A percentile compares a stretch with the other conserved stretches of the same genome.
phyloP scores from a whole-genome alignment of 2,888 invertebrate species.

The Scrobipalpa atriplicella region DNA sequence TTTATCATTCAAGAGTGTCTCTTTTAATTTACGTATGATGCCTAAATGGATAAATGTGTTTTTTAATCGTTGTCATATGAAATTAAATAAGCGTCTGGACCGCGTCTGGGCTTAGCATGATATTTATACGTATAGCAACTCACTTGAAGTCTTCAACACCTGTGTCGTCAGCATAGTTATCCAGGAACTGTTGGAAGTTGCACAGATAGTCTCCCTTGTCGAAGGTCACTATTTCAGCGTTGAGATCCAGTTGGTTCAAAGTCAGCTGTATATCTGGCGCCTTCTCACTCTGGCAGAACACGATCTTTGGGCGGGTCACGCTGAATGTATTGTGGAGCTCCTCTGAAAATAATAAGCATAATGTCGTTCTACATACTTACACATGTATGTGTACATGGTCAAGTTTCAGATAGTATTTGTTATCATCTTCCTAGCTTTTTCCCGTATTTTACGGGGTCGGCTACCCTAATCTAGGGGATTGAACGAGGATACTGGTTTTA shows the following conservation, averaged over 20 bases:
- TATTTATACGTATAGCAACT: too few relatives aligned
- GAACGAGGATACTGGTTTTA: too few relatives aligned
- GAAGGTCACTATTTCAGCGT: constrained; percentile 52
- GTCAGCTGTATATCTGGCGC: constrained; percentile 50
- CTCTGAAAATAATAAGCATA: constrained; percentile 40
- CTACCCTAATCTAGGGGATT: too few relatives aligned
- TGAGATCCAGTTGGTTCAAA: constrained; percentile 46
- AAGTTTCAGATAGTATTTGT: not conserved
- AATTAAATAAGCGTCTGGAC: too few relatives aligned
- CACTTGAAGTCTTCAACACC: constrained; percentile 49
- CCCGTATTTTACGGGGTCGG: too few relatives aligned
- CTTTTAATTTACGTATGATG: too few relatives aligned
- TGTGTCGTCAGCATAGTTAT: constrained; percentile 43
- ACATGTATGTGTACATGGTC: not conserved
- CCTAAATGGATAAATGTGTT: not conserved
- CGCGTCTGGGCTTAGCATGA: too few relatives aligned
- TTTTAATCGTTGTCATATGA: too few relatives aligned
- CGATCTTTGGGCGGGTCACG: constrained; percentile 49
- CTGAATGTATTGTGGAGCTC: constrained; percentile 50
- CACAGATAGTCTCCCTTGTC: constrained; percentile 51
- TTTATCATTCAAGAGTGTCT: too few relatives aligned
- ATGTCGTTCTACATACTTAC: not conserved
- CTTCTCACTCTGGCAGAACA: constrained; percentile 57
- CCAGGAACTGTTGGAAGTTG: constrained; percentile 48
- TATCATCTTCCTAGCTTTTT: too few relatives aligned